phyloP scores from a whole-genome alignment of 2,113 vertebrate species.

The Collichthys lucidus region DNA sequence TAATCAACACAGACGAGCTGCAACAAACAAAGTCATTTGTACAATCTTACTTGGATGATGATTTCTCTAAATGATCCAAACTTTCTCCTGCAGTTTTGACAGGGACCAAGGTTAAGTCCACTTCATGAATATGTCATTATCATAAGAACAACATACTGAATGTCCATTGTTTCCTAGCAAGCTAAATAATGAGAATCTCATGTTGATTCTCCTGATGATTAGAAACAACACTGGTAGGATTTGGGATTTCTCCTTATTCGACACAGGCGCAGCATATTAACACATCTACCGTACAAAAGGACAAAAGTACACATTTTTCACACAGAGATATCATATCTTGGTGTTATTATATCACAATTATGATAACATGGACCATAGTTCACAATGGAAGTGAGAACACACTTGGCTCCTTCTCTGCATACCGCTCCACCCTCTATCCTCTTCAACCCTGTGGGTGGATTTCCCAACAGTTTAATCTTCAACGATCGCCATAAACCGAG shows the following conservation, averaged over 20 bases:
- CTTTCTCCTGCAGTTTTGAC: background rate
- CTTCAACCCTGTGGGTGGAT: constrained; percentile 7
- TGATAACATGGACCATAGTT: constrained; percentile 28
- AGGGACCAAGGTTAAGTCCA: background rate
- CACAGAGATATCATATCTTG: constrained; percentile 7
- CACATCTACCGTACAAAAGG: background rate
- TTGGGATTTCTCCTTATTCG: background rate
- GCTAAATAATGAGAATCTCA: too few species aligned
- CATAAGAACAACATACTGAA: background rate
- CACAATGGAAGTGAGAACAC: background rate
- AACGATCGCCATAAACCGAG: constrained; percentile 60
- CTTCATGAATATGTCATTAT: background rate
- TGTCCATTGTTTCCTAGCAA: background rate
- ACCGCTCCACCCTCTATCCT: background rate
- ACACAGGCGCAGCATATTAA: background rate
- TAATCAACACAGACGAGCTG: background rate
- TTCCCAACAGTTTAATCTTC: constrained; percentile 68
- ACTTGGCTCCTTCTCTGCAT: background rate
- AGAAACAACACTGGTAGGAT: background rate
- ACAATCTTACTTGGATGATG: background rate
- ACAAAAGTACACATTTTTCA: background rate
- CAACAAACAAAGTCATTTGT: constrained; percentile 2
- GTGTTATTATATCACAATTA: constrained; percentile 11
- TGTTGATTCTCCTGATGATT: too few species aligned
- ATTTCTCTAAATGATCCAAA: background rate